phyloP scores from a whole-genome alignment of 2,113 vertebrate genomes.

The Melanostigma gelatinosum region DNA sequence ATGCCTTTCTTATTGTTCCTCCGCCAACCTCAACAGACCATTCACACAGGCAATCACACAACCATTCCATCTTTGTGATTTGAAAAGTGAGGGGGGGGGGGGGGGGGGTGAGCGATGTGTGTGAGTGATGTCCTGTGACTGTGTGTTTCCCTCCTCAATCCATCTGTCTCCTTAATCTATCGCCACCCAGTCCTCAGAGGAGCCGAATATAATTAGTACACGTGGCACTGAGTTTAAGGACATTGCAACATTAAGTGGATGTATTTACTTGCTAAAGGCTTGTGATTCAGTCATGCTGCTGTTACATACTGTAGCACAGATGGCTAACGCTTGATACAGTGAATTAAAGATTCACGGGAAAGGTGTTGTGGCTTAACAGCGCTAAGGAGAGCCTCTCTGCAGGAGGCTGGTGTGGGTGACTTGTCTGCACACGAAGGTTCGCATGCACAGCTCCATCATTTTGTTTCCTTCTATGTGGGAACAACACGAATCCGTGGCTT shows the following conservation, averaged over 20 bases:
- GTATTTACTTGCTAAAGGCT: conserved; percentile 73
- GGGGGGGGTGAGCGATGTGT: conserved; percentile 22
- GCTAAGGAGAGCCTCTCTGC: conserved; percentile 45
- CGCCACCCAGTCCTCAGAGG: conserved; percentile 60
- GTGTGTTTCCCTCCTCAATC: conserved; percentile 56
- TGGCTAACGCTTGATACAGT: conserved; percentile 63
- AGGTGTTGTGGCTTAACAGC: conserved; percentile 73
- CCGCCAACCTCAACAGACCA: conserved; percentile 58
- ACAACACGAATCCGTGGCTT: conserved; percentile 38
- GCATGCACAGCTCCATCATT: conserved; percentile 51
- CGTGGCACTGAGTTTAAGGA: conserved; percentile 70
- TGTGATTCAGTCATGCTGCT: conserved; percentile 58
- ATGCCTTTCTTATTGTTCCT: conserved; percentile 63
- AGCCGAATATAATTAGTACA: conserved; percentile 75
- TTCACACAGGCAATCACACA: conserved; percentile 44
- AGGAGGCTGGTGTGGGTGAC: conserved; percentile 59
- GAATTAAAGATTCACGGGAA: conserved; percentile 64
- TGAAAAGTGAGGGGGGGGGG: conserved; percentile 57
- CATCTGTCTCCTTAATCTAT: conserved; percentile 68
- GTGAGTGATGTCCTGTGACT: conserved; percentile 38
- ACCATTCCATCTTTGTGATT: conserved; percentile 54
- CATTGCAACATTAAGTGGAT: conserved; percentile 73
- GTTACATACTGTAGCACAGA: conserved; percentile 72
- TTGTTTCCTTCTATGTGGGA: conserved; percentile 54
- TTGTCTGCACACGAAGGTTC: conserved; percentile 51